A percentile compares a stretch with the other conserved stretches of the same genome.
Conservation (phyloP, 2,888 invertebrate species). For the Ormyrus thymus region DNA sequence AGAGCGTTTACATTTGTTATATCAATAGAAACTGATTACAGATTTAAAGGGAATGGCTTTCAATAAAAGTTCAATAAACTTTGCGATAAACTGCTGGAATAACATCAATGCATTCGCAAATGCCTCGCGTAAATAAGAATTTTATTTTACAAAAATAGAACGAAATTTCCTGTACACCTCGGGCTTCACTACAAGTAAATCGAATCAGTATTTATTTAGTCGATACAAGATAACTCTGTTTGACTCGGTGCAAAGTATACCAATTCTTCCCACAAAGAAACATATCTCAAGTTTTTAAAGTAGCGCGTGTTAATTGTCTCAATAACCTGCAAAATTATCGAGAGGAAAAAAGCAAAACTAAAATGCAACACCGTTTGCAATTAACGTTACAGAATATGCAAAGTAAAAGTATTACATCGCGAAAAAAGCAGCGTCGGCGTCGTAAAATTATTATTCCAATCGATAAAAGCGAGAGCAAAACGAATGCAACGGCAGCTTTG, state of each 20-base stretch:
- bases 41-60: slow-evolving; percentile 5
- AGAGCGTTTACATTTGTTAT: neutral
- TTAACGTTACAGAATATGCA: too few relatives aligned
- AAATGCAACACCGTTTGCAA: too few relatives aligned
- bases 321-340: too few relatives aligned
- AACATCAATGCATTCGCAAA: slow-evolving; percentile 1
- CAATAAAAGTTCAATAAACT: slow-evolving; percentile 26
- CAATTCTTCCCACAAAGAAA: neutral
- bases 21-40: neutral
- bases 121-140: slow-evolving; percentile 28
- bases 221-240: slow-evolving; percentile 28
- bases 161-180: slow-evolving; percentile 15
- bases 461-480: slow-evolving; percentile 19
- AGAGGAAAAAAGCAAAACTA: too few relatives aligned
- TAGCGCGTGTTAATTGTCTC: too few relatives aligned
- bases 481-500: neutral
- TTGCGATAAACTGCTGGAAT: slow-evolving; percentile 12
- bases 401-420: neutral
- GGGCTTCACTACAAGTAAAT: slow-evolving; percentile 19
- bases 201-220: slow-evolving; percentile 40
- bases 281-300: neutral
- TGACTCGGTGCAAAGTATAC: neutral
- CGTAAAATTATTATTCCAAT: slow-evolving; percentile 26
- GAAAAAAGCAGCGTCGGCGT: neutral
- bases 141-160: slow-evolving; percentile 36